Conservation (phyloP, 2,113 vertebrate genomes). For the Theristicus caerulescens region DNA sequence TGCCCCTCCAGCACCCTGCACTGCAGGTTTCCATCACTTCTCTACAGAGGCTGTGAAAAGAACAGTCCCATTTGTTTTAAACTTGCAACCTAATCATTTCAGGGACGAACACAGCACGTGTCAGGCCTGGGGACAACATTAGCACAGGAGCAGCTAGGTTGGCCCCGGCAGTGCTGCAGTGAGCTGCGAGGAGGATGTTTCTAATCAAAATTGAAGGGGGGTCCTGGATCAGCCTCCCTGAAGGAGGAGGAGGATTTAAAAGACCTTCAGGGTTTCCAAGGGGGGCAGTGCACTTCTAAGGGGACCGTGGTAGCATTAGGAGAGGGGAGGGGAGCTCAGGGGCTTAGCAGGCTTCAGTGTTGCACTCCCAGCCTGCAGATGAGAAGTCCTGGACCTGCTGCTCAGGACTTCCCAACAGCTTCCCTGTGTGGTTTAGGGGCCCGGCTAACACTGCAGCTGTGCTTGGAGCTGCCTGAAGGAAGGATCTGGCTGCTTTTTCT, state of each 20-base stretch:
- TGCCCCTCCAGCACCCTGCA: background rate
- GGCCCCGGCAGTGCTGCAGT: accelerated
- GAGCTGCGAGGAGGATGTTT: background rate
- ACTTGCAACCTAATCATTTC: background rate
- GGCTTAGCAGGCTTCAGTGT: background rate
- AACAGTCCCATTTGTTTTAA: background rate
- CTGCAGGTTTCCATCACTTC: background rate
- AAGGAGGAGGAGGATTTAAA: background rate
- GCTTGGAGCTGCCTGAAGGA: background rate
- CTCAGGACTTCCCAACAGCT: background rate
- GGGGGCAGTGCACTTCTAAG: background rate
- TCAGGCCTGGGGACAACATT: background rate
- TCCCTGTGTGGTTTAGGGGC: background rate
- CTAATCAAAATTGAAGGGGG: accelerated
- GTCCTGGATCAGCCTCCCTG: background rate
- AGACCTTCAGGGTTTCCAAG: background rate
- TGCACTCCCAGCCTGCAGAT: background rate
- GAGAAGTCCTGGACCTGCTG: background rate
- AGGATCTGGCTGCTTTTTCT: background rate
- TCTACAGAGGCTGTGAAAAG: background rate
- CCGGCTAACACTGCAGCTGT: accelerated
- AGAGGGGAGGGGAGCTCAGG: background rate
- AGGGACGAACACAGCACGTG: background rate
- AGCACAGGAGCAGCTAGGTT: background rate
- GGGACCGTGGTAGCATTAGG: accelerated